phyloP scores from a whole-genome alignment of 2,888 invertebrate genomes.

The Stenodera caucasica region DNA sequence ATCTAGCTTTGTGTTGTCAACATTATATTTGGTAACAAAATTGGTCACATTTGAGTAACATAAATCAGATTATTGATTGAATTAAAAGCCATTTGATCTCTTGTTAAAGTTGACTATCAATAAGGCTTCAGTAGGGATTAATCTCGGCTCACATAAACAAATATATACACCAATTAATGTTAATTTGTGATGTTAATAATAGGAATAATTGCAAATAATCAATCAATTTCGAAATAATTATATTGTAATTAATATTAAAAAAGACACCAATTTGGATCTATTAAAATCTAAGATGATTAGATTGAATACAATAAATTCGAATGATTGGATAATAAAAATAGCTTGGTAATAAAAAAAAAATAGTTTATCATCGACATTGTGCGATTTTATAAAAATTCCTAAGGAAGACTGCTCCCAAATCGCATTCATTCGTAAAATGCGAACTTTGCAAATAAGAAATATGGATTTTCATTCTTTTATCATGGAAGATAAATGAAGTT shows the following conservation, averaged over 20 bases:
- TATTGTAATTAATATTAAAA: no score
- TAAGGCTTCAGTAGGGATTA: conserved; percentile 14
- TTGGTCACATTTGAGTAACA: neutral
- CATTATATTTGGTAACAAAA: neutral
- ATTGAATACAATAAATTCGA: no score
- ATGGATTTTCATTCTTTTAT: conserved; percentile 28
- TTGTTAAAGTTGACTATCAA: conserved; percentile 10
- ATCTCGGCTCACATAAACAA: neutral
- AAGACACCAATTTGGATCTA: no score
- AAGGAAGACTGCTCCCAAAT: conserved; percentile 15
- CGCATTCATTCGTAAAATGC: conserved; percentile 26
- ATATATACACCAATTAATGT: conserved; percentile 13
- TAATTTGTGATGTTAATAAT: conserved; percentile 20
- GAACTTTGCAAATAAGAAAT: conserved; percentile 27
- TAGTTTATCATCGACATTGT: neutral
- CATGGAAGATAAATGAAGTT: conserved; percentile 28
- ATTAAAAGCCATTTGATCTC: conserved; percentile 10
- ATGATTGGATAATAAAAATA: no score
- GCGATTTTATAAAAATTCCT: conserved; percentile 17
- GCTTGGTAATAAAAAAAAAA: no score
- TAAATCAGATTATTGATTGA: conserved; percentile 3
- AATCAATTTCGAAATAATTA: conserved; percentile 15
- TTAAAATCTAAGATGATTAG: no score
- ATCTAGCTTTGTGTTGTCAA: neutral
- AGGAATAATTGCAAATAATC: conserved; percentile 15